Base-by-base conservation (phyloP, 92 coral and sea anemone genomes). In the Virgularia gustaviana region DNA sequence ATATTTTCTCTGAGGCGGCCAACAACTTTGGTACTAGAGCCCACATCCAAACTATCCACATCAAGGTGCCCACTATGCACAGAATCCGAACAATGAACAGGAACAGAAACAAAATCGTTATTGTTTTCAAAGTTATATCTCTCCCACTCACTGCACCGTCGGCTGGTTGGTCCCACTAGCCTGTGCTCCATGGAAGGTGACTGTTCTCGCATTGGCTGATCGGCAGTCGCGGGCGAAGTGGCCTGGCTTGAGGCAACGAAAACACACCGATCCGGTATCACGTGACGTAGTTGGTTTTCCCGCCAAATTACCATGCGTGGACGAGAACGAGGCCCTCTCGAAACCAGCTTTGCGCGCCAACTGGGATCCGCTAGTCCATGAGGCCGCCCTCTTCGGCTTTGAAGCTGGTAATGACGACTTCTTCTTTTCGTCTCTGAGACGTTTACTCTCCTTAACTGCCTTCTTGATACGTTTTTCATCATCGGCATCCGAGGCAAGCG, bases 181-280 rank as follows among this genome's bases (percentile, higher is more conserved):
- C 8, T 33, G 66, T 29, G 9, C 42, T 19, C 45, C 39, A 0
- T 43, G 15, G 12, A 57, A 28, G 38, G 9, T 66, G 36, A 66
- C 57, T 28, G 41, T 39, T 28, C 25, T 0, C n/a, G 63, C 49
- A n/a, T 52, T 82, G 52, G 78, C 74, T 45, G 91, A 77, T 43
- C 79, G 64, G 53, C 84, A 86, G 37, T 86, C 90, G n/a, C 82
- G 35, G 71, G 87, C 82, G 35, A 81, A 47, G 44, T 81, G 86
- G 20, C 84, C 86, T 3, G 86, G 70, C 23, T 70, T 51, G 29
- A 81, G 66, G 71, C 86, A 85, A 68, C 72, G 87, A 73, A 86
- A 86, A 86, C 90, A 86, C 1, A 6, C 9, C 49, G 80, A 9
- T 33, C 35, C 31, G 9, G 62, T 55, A 55, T 55, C 31, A 16